Conservation (phyloP, 2,797 vertebrate species). For the Octomys mimax region DNA sequence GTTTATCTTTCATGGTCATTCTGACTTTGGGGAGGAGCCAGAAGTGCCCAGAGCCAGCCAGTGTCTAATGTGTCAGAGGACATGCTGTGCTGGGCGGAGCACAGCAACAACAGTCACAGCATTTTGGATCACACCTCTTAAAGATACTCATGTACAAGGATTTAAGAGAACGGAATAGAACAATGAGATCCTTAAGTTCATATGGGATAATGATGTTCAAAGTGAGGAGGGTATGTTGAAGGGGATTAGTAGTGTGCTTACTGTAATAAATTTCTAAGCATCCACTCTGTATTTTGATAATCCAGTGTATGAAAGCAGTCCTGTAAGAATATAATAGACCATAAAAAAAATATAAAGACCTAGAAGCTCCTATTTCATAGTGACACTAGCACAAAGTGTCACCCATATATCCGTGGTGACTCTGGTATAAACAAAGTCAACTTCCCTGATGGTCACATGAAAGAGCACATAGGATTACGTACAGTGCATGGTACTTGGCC, state of each 20-base stretch:
- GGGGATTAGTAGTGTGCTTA: background rate
- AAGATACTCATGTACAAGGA: background rate
- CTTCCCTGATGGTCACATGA: background rate
- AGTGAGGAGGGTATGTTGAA: background rate
- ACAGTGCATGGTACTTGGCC: too few relatives aligned
- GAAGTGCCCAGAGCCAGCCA: background rate
- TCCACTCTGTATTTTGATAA: background rate
- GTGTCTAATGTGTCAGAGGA: background rate
- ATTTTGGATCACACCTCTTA: background rate
- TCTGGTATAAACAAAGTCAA: background rate
- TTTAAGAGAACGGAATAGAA: background rate
- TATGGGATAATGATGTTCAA: background rate
- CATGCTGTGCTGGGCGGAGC: background rate
- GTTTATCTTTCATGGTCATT: background rate
- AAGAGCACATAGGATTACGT: background rate
- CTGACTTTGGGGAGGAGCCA: background rate
- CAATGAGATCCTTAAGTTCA: background rate
- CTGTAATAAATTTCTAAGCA: background rate
- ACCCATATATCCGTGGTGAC: background rate
- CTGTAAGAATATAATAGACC: background rate
- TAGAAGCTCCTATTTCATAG: background rate
- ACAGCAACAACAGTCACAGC: background rate
- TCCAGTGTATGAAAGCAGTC: background rate
- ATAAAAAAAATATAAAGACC: too few relatives aligned
- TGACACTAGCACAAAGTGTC: too few relatives aligned